These are phyloP conservation scores for Nipponia nippon DNA, from an alignment of 2,113 vertebrate genomes.

Conservation along the genomic window DNA sequence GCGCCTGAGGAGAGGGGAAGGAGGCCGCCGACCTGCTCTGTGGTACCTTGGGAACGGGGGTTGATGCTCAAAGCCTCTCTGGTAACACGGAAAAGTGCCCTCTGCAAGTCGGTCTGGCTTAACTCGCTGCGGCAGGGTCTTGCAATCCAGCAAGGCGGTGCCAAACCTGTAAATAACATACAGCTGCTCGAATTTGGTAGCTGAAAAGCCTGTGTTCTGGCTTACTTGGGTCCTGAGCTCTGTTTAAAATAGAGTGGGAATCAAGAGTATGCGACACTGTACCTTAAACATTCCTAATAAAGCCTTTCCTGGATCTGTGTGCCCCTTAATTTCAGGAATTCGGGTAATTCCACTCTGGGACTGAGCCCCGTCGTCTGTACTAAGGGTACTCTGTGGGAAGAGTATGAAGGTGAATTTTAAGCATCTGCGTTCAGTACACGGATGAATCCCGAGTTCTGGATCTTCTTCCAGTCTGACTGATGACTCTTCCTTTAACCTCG, in stretches of 20 bases:
- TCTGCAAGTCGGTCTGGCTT: not conserved
- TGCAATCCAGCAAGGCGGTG: not conserved
- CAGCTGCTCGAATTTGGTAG: not conserved
- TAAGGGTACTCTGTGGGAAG: not conserved
- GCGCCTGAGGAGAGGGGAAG: constrained; percentile 51
- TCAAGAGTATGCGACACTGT: not conserved
- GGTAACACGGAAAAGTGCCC: accelerated
- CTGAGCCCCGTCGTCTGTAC: not conserved
- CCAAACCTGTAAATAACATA: accelerated
- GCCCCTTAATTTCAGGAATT: not conserved
- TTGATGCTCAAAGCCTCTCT: not conserved
- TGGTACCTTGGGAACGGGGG: not conserved
- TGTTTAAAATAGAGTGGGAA: not conserved
- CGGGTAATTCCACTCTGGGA: not conserved
- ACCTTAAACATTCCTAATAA: constrained; percentile 11
- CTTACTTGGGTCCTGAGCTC: not conserved
- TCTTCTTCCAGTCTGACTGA: not conserved
- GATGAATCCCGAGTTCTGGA: not conserved
- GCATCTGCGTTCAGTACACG: accelerated
- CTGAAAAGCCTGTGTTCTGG: not conserved
- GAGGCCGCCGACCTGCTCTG: not conserved
- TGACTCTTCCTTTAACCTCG: not conserved
- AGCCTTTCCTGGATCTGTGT: not conserved
- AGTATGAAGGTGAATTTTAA: not conserved
- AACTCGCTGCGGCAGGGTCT: not conserved